Evolutionary conservation across 1,140 invertebrate genomes (phyloP), one percentile per base, ranked within the genome.

Genomic region (Pogonomyrmex barbatus): DNA sequence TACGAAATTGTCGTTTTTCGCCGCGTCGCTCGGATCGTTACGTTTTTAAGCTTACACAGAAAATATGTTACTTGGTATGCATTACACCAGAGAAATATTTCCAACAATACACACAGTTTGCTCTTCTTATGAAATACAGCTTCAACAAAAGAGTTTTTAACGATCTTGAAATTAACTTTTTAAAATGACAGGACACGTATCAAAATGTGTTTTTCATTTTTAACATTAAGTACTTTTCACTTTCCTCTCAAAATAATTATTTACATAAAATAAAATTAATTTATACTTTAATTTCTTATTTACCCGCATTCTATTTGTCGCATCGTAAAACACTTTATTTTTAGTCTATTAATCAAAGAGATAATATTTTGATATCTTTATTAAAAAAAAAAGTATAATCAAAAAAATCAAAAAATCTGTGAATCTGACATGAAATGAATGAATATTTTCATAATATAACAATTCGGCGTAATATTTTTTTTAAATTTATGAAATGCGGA

Each of bases 21-120:
- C 36, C 47, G 39, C 17, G 42, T 83, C 68, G 45, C 67, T 68
- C 24, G 50, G 56, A 73, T 82, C 79, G 79, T 82, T 82, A 82
- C 45, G 68, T 75, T 83, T 24, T 75, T 62, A 83, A 83, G 54
- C 68, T 60, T 60, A 42, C 54, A 83, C 30, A 24, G 42, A 75
- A 83, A 83, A 83, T 73, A 83, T 62, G 42, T 54, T 62, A 56
- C 79, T 82, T 75, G 45, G 2, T 75, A 50, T 73, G 68, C 68
- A 54, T 79, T 67, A 62, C 62, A 12, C 42, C 24, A 14, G 54
- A 82, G 54, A 82, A 82, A 73, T 73, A 58, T 70, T 81, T 70
- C 30, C 54, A 58, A 33, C 52, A 36, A 73, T 82, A 58, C 30
- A 58, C 52, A 36, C 9, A 36, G n/a, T 68, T 81, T 2, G 39